These are phyloP conservation scores for Frankliniella intonsa DNA, from an alignment of 2,888 invertebrate genomes.

Conservation along the genomic window DNA sequence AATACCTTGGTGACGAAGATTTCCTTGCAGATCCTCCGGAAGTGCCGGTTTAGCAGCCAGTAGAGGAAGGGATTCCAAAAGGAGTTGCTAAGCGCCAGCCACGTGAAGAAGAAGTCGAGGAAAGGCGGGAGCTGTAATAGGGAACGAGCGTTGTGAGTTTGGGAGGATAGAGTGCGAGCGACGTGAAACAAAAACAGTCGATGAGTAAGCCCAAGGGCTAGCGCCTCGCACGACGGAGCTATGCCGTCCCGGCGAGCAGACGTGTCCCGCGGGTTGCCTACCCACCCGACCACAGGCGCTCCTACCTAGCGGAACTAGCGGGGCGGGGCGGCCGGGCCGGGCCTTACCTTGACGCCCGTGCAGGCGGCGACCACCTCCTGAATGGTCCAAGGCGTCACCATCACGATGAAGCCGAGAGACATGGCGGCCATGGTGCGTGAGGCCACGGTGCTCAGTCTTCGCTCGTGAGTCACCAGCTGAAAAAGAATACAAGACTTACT, in stretches of 20 bases:
- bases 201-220: not conserved
- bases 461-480: conserved; percentile 58
- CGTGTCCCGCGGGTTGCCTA: not conserved
- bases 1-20: conserved; percentile 68
- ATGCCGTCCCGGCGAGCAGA: not conserved
- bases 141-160: not conserved
- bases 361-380: conserved; percentile 88
- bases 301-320: too few species aligned
- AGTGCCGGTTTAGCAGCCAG: conserved; percentile 82
- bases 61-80: conserved; percentile 88
- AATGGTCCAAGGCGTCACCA: conserved; percentile 87
- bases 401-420: conserved; percentile 84
- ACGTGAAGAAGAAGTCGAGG: conserved; percentile 78
- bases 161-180: not conserved
- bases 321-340: not conserved
- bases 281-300: not conserved
- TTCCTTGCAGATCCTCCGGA: conserved; percentile 73
- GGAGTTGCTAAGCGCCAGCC: conserved; percentile 81
- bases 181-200: not conserved
- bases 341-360: conserved; percentile 70
- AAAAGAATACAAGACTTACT: conserved; percentile 13
- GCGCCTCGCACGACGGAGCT: not conserved
- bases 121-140: conserved; percentile 64
- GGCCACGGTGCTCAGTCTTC: conserved; percentile 71
- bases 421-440: conserved; percentile 88